Evolutionary conservation across 1,140 invertebrate species (phyloP), one percentile per base, ranked within the genome.

Genomic region (Pectinophora gossypiella): DNA sequence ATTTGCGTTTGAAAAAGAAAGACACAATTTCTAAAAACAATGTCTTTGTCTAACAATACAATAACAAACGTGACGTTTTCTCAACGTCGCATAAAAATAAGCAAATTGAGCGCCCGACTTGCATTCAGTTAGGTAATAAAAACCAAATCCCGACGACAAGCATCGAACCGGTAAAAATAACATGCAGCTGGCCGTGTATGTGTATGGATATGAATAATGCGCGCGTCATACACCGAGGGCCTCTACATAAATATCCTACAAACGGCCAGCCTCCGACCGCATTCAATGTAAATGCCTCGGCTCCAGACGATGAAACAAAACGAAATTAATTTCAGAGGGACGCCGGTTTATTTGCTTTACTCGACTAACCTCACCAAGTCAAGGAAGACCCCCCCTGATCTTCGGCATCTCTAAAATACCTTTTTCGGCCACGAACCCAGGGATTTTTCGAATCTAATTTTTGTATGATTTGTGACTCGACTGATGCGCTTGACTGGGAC

Each of bases 261-360:
- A 78, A 64, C 70, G 66, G 53, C 64, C 80, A 76, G 76, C 77
- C 76, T 76, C 79, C 73, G 72, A 76, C 68, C 70, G 68, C 77
- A 86, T 86, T 86, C 77, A 86, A 86, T 85, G 83, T 86, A 82
- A 86, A 85, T 85, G 77, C 68, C 57, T 62, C 77, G 74, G 72
- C 66, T 74, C 68, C 83, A 83, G 83, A 83, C 81, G 81, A 67
- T 79, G 68, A 83, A 86, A 86, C 80, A 86, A 86, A 86, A 86
- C 74, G 53, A 86, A 86, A 83, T 86, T 86, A 86, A 84, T 84
- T 84, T 86, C 71, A 72, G 72, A 80, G 69, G 71, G 64, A 66
- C 69, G 69, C 75, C 69, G 72, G 66, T 80, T 77, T 80, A 80
- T 83, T 84, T 81, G 76, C 76, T 76, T 63, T 63, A 46, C 59